A percentile compares a stretch with the other conserved stretches of the same genome.
Evolutionary conservation across 2,797 vertebrate species (phyloP).

Genomic region (Falco peregrinus): DNA sequence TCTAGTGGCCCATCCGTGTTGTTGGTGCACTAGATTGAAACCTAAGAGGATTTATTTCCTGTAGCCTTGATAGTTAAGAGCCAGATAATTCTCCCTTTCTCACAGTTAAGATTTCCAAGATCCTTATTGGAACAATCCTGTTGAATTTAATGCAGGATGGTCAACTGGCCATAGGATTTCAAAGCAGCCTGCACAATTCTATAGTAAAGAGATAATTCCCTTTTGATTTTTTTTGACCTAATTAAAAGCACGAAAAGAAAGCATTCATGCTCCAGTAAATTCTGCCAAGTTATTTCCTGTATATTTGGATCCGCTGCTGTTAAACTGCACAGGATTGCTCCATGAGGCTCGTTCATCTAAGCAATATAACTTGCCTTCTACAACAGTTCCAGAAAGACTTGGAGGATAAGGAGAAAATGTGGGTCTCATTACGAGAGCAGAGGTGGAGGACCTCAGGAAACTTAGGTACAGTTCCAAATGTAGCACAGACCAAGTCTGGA

Average conservation of each 20-base stretch:
- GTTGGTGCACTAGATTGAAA: not conserved
- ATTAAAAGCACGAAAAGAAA: not conserved
- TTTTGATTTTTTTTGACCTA: not conserved
- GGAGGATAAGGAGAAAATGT: rapidly evolving
- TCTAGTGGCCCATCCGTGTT: not conserved
- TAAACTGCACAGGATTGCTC: not conserved
- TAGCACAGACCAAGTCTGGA: not conserved
- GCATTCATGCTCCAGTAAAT: not conserved
- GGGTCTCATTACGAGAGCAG: rapidly evolving
- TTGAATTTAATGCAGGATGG: not conserved
- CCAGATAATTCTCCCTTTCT: not conserved
- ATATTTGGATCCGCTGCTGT: not conserved
- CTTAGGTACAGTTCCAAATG: not conserved
- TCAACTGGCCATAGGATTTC: not conserved
- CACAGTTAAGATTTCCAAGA: not conserved
- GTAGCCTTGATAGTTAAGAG: not conserved
- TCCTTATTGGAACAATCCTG: not conserved
- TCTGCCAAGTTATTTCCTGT: not conserved
- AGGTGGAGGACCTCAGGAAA: not conserved
- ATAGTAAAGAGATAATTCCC: not conserved
- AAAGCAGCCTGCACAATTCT: not conserved
- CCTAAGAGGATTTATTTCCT: not conserved
- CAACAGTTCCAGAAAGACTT: not conserved
- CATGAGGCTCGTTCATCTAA: not conserved
- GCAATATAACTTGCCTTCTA: not conserved